Evolutionary conservation across 2,888 invertebrate genomes (phyloP).

Genomic region (Orgyia antiqua): DNA sequence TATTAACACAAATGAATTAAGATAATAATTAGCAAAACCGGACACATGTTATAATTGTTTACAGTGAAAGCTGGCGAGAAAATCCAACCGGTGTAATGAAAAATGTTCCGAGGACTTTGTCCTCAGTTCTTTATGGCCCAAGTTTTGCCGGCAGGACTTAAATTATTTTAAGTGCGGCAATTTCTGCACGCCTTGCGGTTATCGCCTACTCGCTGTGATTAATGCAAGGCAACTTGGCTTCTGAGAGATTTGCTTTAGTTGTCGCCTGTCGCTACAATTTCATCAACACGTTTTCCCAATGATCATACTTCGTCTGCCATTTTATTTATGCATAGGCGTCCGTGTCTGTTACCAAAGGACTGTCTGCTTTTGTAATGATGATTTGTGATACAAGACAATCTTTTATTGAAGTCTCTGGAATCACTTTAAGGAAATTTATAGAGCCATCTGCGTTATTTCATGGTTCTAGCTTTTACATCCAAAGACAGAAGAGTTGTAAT

Average conservation of each 20-base stretch:
- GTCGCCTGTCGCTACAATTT: conserved; percentile 19
- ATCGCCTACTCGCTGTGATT: conserved; percentile 57
- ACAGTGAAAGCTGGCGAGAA: conserved; percentile 43
- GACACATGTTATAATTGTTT: conserved; percentile 64
- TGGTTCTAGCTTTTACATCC: no score
- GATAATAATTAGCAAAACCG: conserved; percentile 46
- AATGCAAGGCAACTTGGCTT: conserved; percentile 39
- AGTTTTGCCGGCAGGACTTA: conserved; percentile 57
- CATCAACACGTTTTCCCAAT: conserved; percentile 14
- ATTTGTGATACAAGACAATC: conserved; percentile 3
- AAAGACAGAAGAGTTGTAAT: no score
- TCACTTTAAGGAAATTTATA: conserved; percentile 2
- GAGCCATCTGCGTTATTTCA: conserved; percentile 1
- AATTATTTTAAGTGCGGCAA: conserved; percentile 69
- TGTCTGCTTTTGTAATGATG: conserved; percentile 4
- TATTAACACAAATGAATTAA: conserved; percentile 25
- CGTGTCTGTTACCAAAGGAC: conserved; percentile 1
- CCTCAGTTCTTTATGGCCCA: conserved; percentile 61
- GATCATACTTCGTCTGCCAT: conserved; percentile 5
- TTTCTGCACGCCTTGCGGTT: conserved; percentile 64
- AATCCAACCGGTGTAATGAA: conserved; percentile 58
- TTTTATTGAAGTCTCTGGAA: conserved; percentile 2
- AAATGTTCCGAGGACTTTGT: conserved; percentile 64
- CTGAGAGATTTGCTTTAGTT: conserved; percentile 31
- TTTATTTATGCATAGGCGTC: conserved; percentile 4